A percentile compares a stretch with the other conserved stretches of the same genome.
phyloP scores from a whole-genome alignment of 2,888 invertebrate species.

The Colletes collaris region DNA sequence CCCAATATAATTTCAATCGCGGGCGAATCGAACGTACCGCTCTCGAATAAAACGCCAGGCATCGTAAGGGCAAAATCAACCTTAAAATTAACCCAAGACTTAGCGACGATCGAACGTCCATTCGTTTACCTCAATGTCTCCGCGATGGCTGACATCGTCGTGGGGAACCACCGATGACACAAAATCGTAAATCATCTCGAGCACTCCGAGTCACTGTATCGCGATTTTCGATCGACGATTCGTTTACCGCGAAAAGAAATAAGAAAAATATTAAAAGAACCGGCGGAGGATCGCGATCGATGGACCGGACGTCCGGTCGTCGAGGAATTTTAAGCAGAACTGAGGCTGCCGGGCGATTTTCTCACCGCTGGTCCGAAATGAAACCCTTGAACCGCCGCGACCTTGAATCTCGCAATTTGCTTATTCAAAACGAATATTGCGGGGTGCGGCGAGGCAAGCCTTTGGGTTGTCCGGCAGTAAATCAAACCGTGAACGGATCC shows the following conservation, averaged over 20 bases:
- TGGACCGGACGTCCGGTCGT: conserved; percentile 66
- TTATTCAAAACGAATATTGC: conserved; percentile 61
- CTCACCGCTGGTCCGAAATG: conserved; percentile 19
- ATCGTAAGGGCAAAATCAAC: not conserved
- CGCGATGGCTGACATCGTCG: not conserved
- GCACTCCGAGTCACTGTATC: conserved; percentile 24
- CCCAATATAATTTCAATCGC: not conserved
- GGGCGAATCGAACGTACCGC: too few relatives aligned
- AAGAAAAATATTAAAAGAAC: not conserved
- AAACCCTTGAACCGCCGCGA: conserved; percentile 66
- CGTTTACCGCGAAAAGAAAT: not conserved
- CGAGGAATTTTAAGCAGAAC: conserved; percentile 76
- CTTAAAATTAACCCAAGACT: conserved; percentile 23
- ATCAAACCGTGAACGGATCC: conserved; percentile 75
- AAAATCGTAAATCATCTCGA: conserved; percentile 2
- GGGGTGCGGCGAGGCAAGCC: conserved; percentile 65
- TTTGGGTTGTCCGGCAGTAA: conserved; percentile 69
- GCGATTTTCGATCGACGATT: conserved; percentile 29
- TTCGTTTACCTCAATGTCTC: conserved; percentile 37
- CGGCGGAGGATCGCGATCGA: not conserved
- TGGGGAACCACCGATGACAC: not conserved
- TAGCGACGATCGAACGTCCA: not conserved
- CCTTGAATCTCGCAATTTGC: conserved; percentile 81
- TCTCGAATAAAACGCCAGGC: too few relatives aligned
- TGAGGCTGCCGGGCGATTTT: conserved; percentile 75